Base-by-base conservation (phyloP, 2,888 invertebrate genomes). In the Eupithecia insigniata region DNA sequence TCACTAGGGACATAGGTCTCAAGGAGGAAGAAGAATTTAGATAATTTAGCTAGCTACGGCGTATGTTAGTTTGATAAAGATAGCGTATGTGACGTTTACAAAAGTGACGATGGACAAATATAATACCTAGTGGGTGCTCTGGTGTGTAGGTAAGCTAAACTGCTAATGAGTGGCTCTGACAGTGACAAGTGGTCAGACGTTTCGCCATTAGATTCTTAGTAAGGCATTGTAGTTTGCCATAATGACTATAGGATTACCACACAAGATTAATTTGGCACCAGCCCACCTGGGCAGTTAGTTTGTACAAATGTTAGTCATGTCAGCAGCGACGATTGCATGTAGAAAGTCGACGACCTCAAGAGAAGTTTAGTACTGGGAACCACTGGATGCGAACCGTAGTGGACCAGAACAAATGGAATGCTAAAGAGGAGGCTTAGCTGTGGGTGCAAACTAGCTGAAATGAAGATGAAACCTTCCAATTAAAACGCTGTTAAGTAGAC, bases 151-250 rank as follows among this genome's bases (percentile, higher is more conserved):
- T 62, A 39, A 39, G 64, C 36, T 36, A 26, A 36, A 64, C 39
- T 73, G 62, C 69, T 66, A 73, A 73, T 73, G 72, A 69, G 58
- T 22, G 28, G 34, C 43, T 68, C 18, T 26, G 72, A 72, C 69
- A 72, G 61, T 69, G 55, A 66, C 72, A 73, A 73, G 69, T 70
- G 69, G 72, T 69, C 69, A 73, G 66, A 67, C 39, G 43, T 69
- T 69, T 64, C 69, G 43, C 51, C 66, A 69, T 69, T 66, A 66
- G 34, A 55, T 39, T 71, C 71, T 66, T 30, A 26, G 62, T 67
- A 67, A 67, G 70, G 71, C 55, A 62, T 67, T 67, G 67, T 71
- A 43, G 67, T 71, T 71, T 67, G 70, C 58, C n/a, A 66, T 70
- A 64, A 67, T 67, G 64, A 65, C 14, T 34, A 18, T 58, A 58